Evolutionary conservation across 2,113 vertebrate species (phyloP).

Genomic region (Elachura formosa): DNA sequence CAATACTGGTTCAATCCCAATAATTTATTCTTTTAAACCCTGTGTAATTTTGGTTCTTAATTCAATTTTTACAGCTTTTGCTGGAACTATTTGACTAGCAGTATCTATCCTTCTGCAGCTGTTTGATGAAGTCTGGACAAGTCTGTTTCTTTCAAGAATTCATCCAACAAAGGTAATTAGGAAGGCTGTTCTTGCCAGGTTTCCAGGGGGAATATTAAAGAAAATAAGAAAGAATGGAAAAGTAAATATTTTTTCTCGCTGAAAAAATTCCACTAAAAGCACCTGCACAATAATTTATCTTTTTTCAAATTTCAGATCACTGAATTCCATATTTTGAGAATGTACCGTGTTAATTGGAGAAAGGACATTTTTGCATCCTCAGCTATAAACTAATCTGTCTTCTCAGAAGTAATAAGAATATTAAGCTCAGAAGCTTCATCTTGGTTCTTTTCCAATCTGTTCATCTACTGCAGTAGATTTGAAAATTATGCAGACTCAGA

Average conservation of each 20-base stretch:
- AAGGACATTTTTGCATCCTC: background rate
- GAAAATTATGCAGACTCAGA: background rate
- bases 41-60: background rate
- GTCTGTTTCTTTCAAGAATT: background rate
- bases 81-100: background rate
- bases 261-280: background rate
- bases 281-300: background rate
- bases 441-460: background rate
- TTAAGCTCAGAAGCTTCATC: background rate
- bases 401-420: background rate
- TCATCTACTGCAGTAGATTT: background rate
- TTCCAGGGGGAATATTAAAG: background rate
- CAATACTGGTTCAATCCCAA: background rate
- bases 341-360: background rate
- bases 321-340: background rate
- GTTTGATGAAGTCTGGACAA: background rate
- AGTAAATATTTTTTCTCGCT: background rate
- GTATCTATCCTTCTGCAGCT: background rate
- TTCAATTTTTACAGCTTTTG: background rate
- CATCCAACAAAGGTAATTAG: background rate
- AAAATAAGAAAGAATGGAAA: background rate
- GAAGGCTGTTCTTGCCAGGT: background rate
- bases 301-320: background rate
- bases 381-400: background rate
- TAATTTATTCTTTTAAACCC: background rate